A percentile compares a stretch with the other conserved stretches of the same genome.
These are phyloP conservation scores for Araneus ventricosus DNA, from an alignment of 1,140 invertebrate species.

Conservation along the genomic window DNA sequence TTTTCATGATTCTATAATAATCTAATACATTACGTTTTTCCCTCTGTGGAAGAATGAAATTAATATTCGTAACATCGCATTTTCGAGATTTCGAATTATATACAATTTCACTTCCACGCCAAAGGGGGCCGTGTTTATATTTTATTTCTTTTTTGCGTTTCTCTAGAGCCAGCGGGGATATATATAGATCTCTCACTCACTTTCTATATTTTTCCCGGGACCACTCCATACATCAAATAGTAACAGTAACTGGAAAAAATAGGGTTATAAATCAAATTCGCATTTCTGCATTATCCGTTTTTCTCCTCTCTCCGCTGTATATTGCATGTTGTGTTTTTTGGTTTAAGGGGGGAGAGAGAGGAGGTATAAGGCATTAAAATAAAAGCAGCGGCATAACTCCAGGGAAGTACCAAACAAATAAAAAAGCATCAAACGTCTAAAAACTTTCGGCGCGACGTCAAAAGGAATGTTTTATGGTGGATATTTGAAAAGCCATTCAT, in stretches of 20 bases:
- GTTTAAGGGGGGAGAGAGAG: neutral
- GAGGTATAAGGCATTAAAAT: slow-evolving; percentile 68
- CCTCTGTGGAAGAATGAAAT: neutral
- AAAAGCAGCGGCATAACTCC: slow-evolving; percentile 51
- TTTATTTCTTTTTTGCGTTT: neutral
- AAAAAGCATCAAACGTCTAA: slow-evolving; percentile 58
- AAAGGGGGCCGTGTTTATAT: neutral
- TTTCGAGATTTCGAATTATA: neutral
- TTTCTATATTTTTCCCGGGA: neutral
- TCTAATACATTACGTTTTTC: slow-evolving; percentile 1
- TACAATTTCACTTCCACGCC: neutral
- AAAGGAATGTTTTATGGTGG: slow-evolving; percentile 70
- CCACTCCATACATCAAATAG: slow-evolving; percentile 53
- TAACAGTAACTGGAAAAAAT: slow-evolving; percentile 63
- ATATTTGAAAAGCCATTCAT: slow-evolving; percentile 74
- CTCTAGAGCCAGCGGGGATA: neutral
- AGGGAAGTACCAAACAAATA: slow-evolving; percentile 32
- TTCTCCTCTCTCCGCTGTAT: slow-evolving; percentile 19
- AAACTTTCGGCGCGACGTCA: slow-evolving; percentile 70
- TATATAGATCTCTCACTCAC: slow-evolving; percentile 41
- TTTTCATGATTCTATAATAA: slow-evolving; percentile 15
- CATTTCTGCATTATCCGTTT: slow-evolving; percentile 71
- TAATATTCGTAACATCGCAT: neutral
- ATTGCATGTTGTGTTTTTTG: slow-evolving; percentile 46
- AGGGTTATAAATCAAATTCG: slow-evolving; percentile 72